A percentile compares a stretch with the other conserved stretches of the same genome.
Conservation (phyloP, 35 echinoderm and acorn worm genomes). For the Heliocidaris tuberculata region DNA sequence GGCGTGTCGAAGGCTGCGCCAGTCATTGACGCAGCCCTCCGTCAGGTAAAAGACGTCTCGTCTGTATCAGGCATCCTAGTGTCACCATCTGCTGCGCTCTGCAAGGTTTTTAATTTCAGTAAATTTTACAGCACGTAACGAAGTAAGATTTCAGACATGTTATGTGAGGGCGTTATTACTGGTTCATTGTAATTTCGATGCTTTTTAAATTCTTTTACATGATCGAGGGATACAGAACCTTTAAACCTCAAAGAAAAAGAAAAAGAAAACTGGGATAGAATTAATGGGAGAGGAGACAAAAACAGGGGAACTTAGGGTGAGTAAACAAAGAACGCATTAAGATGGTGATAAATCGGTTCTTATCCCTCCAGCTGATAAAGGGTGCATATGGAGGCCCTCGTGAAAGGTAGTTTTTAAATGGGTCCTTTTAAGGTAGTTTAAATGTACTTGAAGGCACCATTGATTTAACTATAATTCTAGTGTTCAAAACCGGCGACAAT, state of each 20-base stretch:
- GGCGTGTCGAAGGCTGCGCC: too few species aligned
- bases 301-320: background rate
- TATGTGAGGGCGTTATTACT: background rate
- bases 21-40: too few species aligned
- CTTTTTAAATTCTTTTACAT: background rate
- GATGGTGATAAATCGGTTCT: constrained; percentile 4
- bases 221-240: background rate
- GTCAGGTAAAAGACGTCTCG: too few species aligned
- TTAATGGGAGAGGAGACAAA: background rate
- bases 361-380: background rate
- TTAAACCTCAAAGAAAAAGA: background rate
- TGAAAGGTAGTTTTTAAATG: background rate
- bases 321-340: background rate
- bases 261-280: background rate
- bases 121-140: too few species aligned
- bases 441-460: background rate
- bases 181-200: background rate
- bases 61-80: too few species aligned
- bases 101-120: too few species aligned
- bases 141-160: too few species aligned
- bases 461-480: too few species aligned
- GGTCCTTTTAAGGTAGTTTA: background rate
- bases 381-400: background rate
- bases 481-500: too few species aligned
- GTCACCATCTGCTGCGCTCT: too few species aligned